Percentiles rank a stretch among this genome's conserved stretches.
Evolutionary conservation across 2,888 invertebrate genomes (phyloP).

Genomic region (Pyralis farinalis): DNA sequence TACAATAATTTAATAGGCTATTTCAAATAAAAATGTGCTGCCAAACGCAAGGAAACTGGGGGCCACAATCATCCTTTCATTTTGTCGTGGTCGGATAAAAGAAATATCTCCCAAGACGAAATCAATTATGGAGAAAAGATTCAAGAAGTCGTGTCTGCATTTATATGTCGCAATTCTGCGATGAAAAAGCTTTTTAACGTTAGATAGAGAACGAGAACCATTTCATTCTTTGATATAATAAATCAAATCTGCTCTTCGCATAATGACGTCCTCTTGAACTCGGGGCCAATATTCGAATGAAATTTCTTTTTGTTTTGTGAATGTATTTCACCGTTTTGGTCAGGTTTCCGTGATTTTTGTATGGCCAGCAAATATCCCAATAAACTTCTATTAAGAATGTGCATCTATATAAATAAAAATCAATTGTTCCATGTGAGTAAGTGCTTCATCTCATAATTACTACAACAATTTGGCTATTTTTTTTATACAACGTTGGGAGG

Average conservation of each 20-base stretch:
- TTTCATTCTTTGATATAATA: conserved; percentile 41
- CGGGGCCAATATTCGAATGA: conserved; percentile 29
- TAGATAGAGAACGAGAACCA: conserved; percentile 26
- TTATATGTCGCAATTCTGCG: conserved; percentile 32
- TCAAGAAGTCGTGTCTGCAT: conserved; percentile 35
- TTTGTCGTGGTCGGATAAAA: conserved; percentile 20
- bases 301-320: conserved; percentile 16
- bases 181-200: conserved; percentile 36
- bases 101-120: conserved; percentile 26
- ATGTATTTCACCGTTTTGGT: not conserved
- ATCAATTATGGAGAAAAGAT: conserved; percentile 36
- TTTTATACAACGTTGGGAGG: too few species aligned
- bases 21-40: too few species aligned
- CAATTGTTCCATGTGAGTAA: too few species aligned
- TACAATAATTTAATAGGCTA: too few species aligned
- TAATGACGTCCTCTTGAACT: conserved; percentile 31
- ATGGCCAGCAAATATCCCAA: not conserved
- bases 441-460: too few species aligned
- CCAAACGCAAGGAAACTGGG: not conserved
- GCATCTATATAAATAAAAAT: too few species aligned
- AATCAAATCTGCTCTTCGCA: conserved; percentile 39
- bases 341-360: not conserved
- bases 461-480: too few species aligned
- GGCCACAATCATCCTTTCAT: conserved; percentile 2
- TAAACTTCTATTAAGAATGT: too few species aligned